A percentile compares a stretch with the other conserved stretches of the same genome.
phyloP scores from a whole-genome alignment of 1,140 invertebrate species.

The Bombus sibiricus region DNA sequence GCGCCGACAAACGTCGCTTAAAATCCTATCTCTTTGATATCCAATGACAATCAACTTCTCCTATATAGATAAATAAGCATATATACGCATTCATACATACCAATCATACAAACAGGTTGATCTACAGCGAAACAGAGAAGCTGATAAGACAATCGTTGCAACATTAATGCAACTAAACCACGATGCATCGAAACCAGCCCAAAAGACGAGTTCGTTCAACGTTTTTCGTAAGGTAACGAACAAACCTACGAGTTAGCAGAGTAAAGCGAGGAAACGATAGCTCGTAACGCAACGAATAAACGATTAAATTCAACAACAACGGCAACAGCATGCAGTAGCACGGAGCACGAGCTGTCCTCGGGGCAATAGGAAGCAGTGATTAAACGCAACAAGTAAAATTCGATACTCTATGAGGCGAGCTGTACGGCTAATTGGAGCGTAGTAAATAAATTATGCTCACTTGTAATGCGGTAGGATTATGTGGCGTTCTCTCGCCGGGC shows the following conservation, averaged over 20 bases:
- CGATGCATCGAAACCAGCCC: too few species aligned
- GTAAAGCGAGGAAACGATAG: not conserved
- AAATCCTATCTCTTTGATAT: conserved; percentile 15
- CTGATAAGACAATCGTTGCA: not conserved
- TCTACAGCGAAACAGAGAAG: not conserved
- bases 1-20: conserved; percentile 21
- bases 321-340: not conserved
- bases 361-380: conserved; percentile 55
- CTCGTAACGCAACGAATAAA: conserved; percentile 19
- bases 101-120: not conserved
- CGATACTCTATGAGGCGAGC: conserved; percentile 54
- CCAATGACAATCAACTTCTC: not conserved
- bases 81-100: too few species aligned
- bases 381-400: conserved; percentile 65
- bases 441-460: conserved; percentile 66
- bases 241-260: too few species aligned
- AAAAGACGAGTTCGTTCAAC: not conserved
- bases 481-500: conserved; percentile 32
- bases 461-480: conserved; percentile 54
- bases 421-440: conserved; percentile 56
- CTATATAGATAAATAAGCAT: too few species aligned
- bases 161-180: too few species aligned
- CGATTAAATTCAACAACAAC: conserved; percentile 27
- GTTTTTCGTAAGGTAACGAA: not conserved
- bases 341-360: conserved; percentile 14